Conservation (phyloP, 2,797 vertebrate species). For the Setipinna tenuifilis region DNA sequence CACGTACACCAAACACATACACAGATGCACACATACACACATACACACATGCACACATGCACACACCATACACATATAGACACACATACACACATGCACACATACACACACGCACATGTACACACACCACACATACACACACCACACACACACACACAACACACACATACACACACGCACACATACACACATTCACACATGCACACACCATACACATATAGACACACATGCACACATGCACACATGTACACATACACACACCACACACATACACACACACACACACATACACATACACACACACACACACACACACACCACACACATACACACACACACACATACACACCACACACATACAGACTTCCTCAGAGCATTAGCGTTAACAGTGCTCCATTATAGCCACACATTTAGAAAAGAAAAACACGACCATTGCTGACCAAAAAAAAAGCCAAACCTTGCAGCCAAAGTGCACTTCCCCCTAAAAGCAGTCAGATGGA, state of each 20-base stretch:
- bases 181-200: no score
- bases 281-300: background rate
- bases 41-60: background rate
- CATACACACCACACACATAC: conserved; percentile 29
- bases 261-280: background rate
- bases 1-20: background rate
- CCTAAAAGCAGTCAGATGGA: conserved; percentile 56
- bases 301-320: background rate
- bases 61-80: conserved; percentile 28
- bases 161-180: no score
- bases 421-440: conserved; percentile 51
- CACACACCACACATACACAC: no score
- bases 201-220: no score
- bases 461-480: conserved; percentile 47
- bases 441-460: conserved; percentile 36
- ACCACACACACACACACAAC: background rate
- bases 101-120: no score
- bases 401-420: conserved; percentile 59
- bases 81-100: no score
- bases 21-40: background rate
- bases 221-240: no score
- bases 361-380: conserved; percentile 57
- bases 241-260: no score
- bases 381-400: conserved; percentile 57
- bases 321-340: background rate